Evolutionary conservation across 2,888 invertebrate species (phyloP), one percentile per base, ranked within the genome.

Genomic region (Pharmacophagus antenor): DNA sequence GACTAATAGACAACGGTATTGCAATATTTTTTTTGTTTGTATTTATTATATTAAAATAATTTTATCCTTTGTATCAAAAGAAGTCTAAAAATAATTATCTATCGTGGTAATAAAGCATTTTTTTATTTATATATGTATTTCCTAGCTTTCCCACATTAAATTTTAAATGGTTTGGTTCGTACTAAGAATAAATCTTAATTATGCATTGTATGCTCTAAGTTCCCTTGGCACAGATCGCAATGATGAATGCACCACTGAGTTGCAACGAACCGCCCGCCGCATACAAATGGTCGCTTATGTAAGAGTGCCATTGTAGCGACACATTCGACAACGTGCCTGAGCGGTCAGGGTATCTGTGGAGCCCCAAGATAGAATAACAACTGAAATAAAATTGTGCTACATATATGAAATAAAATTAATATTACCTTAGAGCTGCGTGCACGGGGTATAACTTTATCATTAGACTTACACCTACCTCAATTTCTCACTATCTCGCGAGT

Each of bases 181-280:
- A 42, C 31, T 47, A 42, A 53, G 48, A 59, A 59, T 59, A 48
- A 49, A 49, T 59, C 27, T 54, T 59, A 59, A 49, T 41, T 50
- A 59, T 49, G 48, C 42, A 54, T 48, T 42, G 54, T 59, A 22
- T 49, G 48, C 42, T 48, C 27, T 42, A 42, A 41, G 51, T 41
- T 60, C 47, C 56, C 60, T 56, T 56, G 60, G 60, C 60, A 60
- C 47, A 60, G 44, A 56, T 60, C 21, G 25, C 46, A 50, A 55
- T 50, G 55, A 59, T 49, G 56, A 50, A 55, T 60, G 51, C 56
- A 56, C 49, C 46, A 22, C 20, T 25, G 21, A 49, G 20, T 37
- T 51, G 56, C 42, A 55, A 31, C 44, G 46, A 17, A 27, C 31
- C 59, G 50, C 51, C 47, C 46, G 44, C 41, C 10, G 55, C 55